Conservation (phyloP, 1,140 invertebrate species). For the Drosophila erecta region DNA sequence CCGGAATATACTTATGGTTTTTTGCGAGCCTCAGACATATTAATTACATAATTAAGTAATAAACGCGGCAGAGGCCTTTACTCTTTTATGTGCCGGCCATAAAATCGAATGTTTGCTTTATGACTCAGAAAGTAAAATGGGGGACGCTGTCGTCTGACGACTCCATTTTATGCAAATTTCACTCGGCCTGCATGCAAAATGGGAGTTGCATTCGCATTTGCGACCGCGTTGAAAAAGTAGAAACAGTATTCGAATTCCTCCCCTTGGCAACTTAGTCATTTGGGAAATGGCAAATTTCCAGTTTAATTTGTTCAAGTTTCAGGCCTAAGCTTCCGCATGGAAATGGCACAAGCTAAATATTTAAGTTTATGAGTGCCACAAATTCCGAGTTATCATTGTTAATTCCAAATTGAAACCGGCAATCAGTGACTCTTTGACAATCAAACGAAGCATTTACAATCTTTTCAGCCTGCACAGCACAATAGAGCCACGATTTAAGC, state of each 20-base stretch:
- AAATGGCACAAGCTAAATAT: not conserved
- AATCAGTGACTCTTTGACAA: conserved; percentile 1
- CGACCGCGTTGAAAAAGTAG: conserved; percentile 6
- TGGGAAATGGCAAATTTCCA: conserved; percentile 32
- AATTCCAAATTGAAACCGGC: not conserved
- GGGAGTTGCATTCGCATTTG: not conserved
- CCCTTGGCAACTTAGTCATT: conserved; percentile 17
- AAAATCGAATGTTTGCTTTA: conserved; percentile 19
- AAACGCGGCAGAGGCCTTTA: conserved; percentile 1
- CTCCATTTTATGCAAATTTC: conserved; percentile 31
- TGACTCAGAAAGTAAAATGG: conserved; percentile 23
- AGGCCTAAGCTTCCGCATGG: conserved; percentile 8
- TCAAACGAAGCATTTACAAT: not conserved
- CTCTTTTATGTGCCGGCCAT: conserved; percentile 15
- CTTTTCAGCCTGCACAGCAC: too few relatives aligned
- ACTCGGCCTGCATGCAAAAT: conserved; percentile 36
- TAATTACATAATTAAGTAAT: conserved; percentile 28
- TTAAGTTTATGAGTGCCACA: not conserved
- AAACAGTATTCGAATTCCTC: conserved; percentile 2
- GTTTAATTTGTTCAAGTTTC: conserved; percentile 22
- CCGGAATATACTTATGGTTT: not conserved
- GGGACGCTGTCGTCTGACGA: not conserved
- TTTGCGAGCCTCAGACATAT: not conserved
- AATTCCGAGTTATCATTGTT: not conserved
- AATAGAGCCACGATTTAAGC: not conserved